Evolutionary conservation across 2,888 invertebrate species (phyloP).

Genomic region (Xylota segnis): DNA sequence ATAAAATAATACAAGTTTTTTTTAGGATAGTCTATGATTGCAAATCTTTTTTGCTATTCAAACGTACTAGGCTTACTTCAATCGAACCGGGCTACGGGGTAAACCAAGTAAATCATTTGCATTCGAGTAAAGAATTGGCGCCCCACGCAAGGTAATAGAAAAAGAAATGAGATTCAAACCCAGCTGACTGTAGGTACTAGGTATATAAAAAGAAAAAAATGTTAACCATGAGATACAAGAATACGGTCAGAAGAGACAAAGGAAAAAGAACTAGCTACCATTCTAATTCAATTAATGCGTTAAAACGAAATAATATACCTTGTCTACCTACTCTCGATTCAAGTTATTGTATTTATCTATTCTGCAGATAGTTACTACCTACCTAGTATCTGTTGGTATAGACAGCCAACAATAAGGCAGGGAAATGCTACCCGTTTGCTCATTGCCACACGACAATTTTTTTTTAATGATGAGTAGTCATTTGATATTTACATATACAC

Average conservation of each 20-base stretch:
- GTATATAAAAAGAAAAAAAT: no score
- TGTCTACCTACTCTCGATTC: slow-evolving; percentile 18
- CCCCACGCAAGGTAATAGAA: slow-evolving; percentile 9
- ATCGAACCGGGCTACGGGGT: no score
- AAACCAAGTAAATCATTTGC: slow-evolving; percentile 21
- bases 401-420: slow-evolving; percentile 41
- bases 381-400: not conserved
- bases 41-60: slow-evolving; percentile 4
- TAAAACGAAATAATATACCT: slow-evolving; percentile 21
- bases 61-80: slow-evolving; percentile 3
- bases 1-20: not conserved
- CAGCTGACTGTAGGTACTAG: slow-evolving; percentile 57
- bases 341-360: slow-evolving; percentile 31
- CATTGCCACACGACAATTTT: slow-evolving; percentile 72
- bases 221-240: slow-evolving; percentile 66
- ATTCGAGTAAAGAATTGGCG: slow-evolving; percentile 1
- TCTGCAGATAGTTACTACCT: slow-evolving; percentile 16
- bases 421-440: slow-evolving; percentile 57
- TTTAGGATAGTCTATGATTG: slow-evolving; percentile 26
- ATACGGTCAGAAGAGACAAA: slow-evolving; percentile 63
- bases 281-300: slow-evolving; percentile 65
- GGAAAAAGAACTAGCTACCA: slow-evolving; percentile 53
- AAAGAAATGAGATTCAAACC: not conserved
- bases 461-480: slow-evolving; percentile 68
- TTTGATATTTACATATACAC: slow-evolving; percentile 64